Evolutionary conservation across 2,888 invertebrate genomes (phyloP).

Genomic region (Polydrusus tereticollis): DNA sequence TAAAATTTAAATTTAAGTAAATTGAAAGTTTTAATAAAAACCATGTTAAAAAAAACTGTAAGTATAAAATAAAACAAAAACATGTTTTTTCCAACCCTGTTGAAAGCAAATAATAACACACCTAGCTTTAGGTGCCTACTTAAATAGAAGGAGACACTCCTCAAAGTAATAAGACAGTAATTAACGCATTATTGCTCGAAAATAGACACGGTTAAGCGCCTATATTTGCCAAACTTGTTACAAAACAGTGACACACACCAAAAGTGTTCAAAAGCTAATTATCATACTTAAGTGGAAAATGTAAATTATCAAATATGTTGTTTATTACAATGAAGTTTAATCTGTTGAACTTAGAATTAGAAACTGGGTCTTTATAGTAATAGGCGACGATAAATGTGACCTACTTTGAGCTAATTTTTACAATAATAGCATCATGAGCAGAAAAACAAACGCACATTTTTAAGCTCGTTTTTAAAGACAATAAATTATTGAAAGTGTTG

Average conservation of each 20-base stretch:
- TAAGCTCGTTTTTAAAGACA: not conserved
- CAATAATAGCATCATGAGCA: slow-evolving; percentile 1
- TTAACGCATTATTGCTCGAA: not conserved
- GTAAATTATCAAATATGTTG: not conserved
- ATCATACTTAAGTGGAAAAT: not conserved
- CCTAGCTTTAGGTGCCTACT: no score
- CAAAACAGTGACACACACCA: not conserved
- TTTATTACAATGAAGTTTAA: not conserved
- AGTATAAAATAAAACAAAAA: no score
- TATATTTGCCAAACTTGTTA: not conserved
- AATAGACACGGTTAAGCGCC: not conserved
- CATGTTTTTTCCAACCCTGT: no score
- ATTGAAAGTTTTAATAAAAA: no score
- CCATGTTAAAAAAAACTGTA: no score
- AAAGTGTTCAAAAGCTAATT: slow-evolving; percentile 7
- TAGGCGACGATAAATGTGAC: not conserved
- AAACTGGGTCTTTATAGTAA: not conserved
- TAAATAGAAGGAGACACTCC: no score
- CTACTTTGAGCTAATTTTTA: slow-evolving; percentile 1
- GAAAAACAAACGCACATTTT: not conserved
- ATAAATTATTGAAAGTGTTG: not conserved
- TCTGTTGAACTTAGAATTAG: not conserved
- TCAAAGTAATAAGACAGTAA: no score
- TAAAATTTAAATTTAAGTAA: no score
- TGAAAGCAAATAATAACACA: no score